Evolutionary conservation across 53 echinoderm and acorn worm genomes (phyloP).

Genomic region (Luidia sarsii): DNA sequence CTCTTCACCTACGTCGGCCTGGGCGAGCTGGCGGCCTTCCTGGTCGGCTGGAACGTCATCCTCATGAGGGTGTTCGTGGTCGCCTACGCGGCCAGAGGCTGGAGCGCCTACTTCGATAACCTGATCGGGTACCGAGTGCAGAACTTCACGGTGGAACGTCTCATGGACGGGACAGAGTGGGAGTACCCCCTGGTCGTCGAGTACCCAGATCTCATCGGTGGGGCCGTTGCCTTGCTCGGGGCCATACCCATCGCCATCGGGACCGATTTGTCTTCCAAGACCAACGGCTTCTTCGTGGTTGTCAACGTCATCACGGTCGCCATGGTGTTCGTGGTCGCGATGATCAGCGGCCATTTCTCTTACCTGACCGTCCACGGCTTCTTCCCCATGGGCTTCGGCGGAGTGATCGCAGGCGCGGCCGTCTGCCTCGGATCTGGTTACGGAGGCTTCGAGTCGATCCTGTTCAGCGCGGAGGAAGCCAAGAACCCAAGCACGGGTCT

Average conservation of each 20-base stretch:
- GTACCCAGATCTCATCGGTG: constrained; percentile 69
- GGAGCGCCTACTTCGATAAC: constrained; percentile 79
- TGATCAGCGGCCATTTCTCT: constrained; percentile 44
- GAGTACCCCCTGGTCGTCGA: constrained; percentile 36
- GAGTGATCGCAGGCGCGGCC: constrained; percentile 49
- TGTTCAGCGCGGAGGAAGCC: constrained; percentile 69
- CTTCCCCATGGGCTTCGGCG: constrained; percentile 53
- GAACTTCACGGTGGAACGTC: constrained; percentile 43
- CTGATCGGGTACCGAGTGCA: constrained; percentile 35
- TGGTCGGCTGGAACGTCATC: constrained; percentile 57
- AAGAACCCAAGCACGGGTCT: constrained; percentile 55
- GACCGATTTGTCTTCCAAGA: constrained; percentile 37
- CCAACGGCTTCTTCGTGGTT: constrained; percentile 54
- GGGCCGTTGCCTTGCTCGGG: constrained; percentile 10
- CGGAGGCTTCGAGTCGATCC: constrained; percentile 66
- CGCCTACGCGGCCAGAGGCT: constrained; percentile 54
- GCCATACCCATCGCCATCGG: constrained; percentile 29
- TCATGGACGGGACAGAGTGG: constrained; percentile 47
- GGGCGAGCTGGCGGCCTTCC: constrained; percentile 44
- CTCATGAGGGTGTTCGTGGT: constrained; percentile 48
- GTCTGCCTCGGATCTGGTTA: constrained; percentile 63
- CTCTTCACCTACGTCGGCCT: constrained; percentile 29
- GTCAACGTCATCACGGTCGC: constrained; percentile 49
- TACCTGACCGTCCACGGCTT: constrained; percentile 41
- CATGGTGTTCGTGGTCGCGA: constrained; percentile 41